Evolutionary conservation across 2,113 vertebrate species (phyloP), one percentile per base, ranked within the genome.

Genomic region (Tympanuchus pallidicinctus): DNA sequence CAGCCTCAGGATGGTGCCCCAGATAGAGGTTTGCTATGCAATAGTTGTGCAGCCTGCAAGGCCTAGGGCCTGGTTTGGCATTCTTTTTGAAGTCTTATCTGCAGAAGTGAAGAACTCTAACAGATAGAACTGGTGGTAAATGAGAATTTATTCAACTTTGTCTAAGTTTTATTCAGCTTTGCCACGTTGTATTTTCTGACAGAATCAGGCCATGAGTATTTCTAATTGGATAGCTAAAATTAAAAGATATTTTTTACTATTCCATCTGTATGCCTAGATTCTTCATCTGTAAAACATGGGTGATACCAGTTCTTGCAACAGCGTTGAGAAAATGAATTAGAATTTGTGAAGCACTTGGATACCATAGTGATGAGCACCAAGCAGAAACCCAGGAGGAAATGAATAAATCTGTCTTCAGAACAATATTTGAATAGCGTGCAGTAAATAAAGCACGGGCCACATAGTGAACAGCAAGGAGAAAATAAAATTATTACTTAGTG

Each of bases 391-490:
- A 38, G 90, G 90, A 95, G 90, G 83, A 95, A 95, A 93, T 82
- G 43, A 95, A 92, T 95, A 94, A 93, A 92, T 95, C 95, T 96
- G 81, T 84, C 88, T 90, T 90, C 90, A 79, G 94, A 94, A 90
- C 92, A 94, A 47, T 81, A 94, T 95, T 92, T 94, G 95, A 96
- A 93, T 86, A 84, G 88, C 13, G 22, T 57, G 86, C 86, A 83
- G 93, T 94, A 96, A 96, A 94, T 92, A 95, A 90, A 93, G 92
- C 59, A 65, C 0, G 1, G 74, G 89, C 74, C 74, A 69, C 81
- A 63, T 11, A 92, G 75, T 30, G 88, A 95, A 90, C 43, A 95
- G 92, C 2, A 0, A 92, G 86, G 70, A 92, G 77, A 92, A 94
- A 96, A 96, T 86, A 67, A 56, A 90, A 86, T 90, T 83, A 64